Percentiles rank a stretch among this genome's conserved stretches.
These are phyloP conservation scores for Trimorus sp. DNA, from an alignment of 2,888 invertebrate genomes.

Conservation along the genomic window DNA sequence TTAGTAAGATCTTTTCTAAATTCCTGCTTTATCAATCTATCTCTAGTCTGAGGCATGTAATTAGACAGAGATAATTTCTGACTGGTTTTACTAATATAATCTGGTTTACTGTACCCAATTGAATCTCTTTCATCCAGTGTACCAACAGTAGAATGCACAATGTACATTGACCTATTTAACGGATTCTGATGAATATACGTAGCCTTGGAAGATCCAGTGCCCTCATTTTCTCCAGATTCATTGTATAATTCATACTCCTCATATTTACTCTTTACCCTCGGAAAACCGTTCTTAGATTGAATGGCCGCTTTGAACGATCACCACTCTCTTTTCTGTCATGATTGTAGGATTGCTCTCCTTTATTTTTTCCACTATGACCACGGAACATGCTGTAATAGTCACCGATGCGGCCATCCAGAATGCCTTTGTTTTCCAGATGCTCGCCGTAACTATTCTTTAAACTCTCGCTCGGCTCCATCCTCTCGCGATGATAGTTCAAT, in stretches of 20 bases:
- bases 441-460: constrained; percentile 79
- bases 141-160: constrained; percentile 22
- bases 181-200: constrained; percentile 42
- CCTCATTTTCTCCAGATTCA: constrained; percentile 30
- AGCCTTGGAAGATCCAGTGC: constrained; percentile 52
- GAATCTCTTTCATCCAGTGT: constrained; percentile 3
- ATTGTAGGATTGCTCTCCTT: constrained; percentile 64
- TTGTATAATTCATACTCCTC: constrained; percentile 74
- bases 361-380: constrained; percentile 22
- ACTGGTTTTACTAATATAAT: too few species aligned
- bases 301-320: constrained; percentile 28
- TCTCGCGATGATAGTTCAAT: constrained; percentile 60
- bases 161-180: constrained; percentile 7
- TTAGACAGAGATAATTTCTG: background rate
- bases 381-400: constrained; percentile 74
- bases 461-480: constrained; percentile 60
- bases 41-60: constrained; percentile 12
- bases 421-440: constrained; percentile 72
- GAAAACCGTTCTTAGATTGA: constrained; percentile 55
- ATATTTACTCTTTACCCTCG: constrained; percentile 71
- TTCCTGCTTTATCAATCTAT: background rate
- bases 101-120: background rate
- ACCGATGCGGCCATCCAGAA: constrained; percentile 74
- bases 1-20: constrained; percentile 12
- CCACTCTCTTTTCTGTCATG: background rate